Conservation (phyloP, 2,797 vertebrate species). For the Phataginus tricuspis region DNA sequence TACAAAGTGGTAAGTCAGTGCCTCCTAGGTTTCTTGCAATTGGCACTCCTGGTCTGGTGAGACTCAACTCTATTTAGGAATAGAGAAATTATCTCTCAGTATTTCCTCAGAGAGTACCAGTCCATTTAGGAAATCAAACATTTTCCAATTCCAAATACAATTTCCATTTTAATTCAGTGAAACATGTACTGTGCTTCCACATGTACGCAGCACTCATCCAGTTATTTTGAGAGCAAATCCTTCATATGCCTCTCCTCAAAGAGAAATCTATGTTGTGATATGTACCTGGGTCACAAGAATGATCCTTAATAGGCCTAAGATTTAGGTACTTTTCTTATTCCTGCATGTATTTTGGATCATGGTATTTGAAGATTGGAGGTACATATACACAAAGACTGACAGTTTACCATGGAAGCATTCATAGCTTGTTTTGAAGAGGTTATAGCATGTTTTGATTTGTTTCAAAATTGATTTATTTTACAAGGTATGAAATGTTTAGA, state of each 20-base stretch:
- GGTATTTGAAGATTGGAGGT: background rate
- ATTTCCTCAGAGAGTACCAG: background rate
- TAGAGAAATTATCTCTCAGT: background rate
- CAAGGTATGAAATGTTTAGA: slow-evolving; percentile 43
- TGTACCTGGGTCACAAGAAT: background rate
- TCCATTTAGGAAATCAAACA: background rate
- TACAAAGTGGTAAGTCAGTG: background rate
- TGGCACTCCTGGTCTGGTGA: background rate
- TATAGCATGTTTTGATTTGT: background rate
- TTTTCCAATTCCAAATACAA: background rate
- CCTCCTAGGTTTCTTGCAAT: background rate
- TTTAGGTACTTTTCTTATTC: background rate
- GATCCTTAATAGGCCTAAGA: background rate
- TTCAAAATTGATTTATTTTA: slow-evolving; percentile 55
- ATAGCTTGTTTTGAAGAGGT: slow-evolving; percentile 28
- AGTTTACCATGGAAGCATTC: slow-evolving; percentile 2
- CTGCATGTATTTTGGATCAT: background rate
- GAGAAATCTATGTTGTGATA: background rate
- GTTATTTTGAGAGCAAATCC: background rate
- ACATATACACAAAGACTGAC: background rate
- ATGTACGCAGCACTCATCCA: background rate
- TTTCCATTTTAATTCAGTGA: background rate
- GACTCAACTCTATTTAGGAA: background rate
- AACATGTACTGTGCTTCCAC: background rate
- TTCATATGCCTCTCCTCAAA: fast-evolving